Conservation (phyloP, 1,140 invertebrate species). For the Papilio glaucus region DNA sequence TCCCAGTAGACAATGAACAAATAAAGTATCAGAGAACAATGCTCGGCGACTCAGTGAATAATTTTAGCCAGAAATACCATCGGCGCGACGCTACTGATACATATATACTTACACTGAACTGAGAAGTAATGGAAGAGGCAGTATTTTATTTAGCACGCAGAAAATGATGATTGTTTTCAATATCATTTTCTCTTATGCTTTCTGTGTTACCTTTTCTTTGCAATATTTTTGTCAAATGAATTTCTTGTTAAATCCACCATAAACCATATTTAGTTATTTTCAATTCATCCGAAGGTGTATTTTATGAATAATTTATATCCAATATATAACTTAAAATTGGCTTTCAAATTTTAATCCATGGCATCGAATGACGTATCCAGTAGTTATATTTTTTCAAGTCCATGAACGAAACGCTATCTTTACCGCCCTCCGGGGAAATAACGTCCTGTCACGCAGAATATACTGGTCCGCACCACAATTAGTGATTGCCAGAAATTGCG, state of each 20-base stretch:
- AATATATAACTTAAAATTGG: no score
- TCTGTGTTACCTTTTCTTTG: no score
- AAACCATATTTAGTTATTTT: no score
- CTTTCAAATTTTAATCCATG: neutral
- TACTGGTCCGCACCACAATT: constrained; percentile 77
- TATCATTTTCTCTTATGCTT: no score
- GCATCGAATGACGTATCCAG: constrained; percentile 11
- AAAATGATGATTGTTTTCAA: no score
- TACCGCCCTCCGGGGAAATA: constrained; percentile 79
- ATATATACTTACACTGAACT: constrained; percentile 46
- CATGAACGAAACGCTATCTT: constrained; percentile 65
- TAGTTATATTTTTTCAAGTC: constrained; percentile 6
- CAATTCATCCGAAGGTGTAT: no score
- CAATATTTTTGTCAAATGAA: no score
- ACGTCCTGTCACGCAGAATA: constrained; percentile 79
- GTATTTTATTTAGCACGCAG: neutral
- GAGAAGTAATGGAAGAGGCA: constrained; percentile 34
- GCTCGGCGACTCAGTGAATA: constrained; percentile 69
- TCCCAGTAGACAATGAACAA: constrained; percentile 53
- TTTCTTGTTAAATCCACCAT: no score
- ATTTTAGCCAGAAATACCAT: constrained; percentile 69
- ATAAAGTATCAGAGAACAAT: constrained; percentile 78
- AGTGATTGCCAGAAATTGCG: constrained; percentile 81
- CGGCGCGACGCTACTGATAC: constrained; percentile 53
- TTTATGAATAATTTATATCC: no score